phyloP scores from a whole-genome alignment of 2,888 invertebrate species.

The Andricus quercusramuli region DNA sequence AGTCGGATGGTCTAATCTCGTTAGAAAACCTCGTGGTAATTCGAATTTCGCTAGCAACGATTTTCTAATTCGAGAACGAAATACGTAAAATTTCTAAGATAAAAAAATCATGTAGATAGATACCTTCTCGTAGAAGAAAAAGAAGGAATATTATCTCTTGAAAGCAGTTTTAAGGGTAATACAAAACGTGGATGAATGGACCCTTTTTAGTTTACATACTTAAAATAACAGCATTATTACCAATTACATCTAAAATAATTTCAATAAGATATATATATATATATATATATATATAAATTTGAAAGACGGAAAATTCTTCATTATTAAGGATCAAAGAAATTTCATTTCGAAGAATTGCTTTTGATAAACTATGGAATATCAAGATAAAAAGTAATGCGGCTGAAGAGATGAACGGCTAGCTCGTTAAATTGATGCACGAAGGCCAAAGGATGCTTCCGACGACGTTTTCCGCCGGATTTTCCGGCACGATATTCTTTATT shows the following conservation, averaged over 20 bases:
- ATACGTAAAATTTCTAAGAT: not conserved
- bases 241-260: not conserved
- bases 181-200: not conserved
- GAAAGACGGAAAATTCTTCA: not conserved
- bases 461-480: conserved; percentile 27
- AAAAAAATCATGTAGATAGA: not conserved
- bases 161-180: not conserved
- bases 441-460: conserved; percentile 12
- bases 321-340: not conserved
- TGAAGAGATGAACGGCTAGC: conserved; percentile 16
- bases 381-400: conserved; percentile 23
- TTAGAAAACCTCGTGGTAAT: not conserved
- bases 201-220: too few species aligned
- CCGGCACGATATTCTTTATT: conserved; percentile 31
- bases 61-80: not conserved
- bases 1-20: not conserved
- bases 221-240: too few species aligned
- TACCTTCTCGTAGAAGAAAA: not conserved
- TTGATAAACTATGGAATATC: conserved; percentile 10
- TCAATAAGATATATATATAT: not conserved
- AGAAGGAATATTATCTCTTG: not conserved
- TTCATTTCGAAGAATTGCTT: not conserved
- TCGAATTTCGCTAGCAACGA: not conserved
- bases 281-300: too few species aligned
- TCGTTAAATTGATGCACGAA: conserved; percentile 28